A percentile compares a stretch with the other conserved stretches of the same genome.
Conservation (phyloP, 2,888 invertebrate genomes). For the Pollenia labialis region DNA sequence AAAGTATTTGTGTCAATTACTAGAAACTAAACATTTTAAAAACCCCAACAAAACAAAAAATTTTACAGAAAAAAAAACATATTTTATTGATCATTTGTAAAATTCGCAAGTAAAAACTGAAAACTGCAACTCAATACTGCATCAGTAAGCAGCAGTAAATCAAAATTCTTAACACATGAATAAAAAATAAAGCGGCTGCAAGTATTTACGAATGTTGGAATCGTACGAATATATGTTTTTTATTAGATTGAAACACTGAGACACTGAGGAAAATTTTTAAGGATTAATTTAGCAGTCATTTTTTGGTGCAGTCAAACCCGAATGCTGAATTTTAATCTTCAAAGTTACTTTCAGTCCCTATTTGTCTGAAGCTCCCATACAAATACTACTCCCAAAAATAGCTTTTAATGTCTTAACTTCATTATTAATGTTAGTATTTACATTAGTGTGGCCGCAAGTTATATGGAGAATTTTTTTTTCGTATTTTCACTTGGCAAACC, state of each 20-base stretch:
- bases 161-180: constrained; percentile 57
- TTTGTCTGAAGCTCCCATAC: no score
- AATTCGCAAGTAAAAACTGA: constrained; percentile 32
- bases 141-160: constrained; percentile 60
- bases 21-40: constrained; percentile 52
- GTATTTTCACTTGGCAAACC: no score
- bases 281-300: not conserved
- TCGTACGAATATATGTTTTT: not conserved
- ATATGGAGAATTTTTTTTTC: no score
- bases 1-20: constrained; percentile 73
- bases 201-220: not conserved
- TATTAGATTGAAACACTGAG: not conserved
- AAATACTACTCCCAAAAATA: no score
- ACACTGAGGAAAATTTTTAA: constrained; percentile 18
- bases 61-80: constrained; percentile 21
- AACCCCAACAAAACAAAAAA: constrained; percentile 17
- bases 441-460: no score
- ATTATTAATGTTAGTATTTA: no score
- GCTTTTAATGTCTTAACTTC: no score
- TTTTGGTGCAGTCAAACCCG: no score
- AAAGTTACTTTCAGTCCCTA: no score
- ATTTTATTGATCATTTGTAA: constrained; percentile 45
- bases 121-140: constrained; percentile 54
- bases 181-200: constrained; percentile 6
- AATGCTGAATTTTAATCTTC: no score